Base-by-base conservation (phyloP, 2,888 invertebrate genomes). In the Agonum fuliginosum region DNA sequence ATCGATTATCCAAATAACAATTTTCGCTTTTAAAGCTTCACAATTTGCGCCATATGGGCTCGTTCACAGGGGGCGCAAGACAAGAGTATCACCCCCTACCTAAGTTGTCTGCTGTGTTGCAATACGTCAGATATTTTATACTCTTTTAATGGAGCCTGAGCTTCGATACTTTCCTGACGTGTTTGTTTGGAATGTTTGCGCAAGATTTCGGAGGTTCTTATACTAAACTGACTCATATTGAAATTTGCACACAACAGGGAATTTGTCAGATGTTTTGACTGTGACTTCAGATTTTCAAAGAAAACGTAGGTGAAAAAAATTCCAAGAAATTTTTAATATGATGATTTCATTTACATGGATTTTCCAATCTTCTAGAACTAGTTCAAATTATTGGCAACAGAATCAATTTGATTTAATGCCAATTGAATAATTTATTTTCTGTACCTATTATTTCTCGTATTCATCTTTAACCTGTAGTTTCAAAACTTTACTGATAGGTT, bases 1-100 rank as follows among this genome's bases (percentile, higher is more conserved):
- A 77, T 77, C 77, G 77, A 77, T 77, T 77, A 77, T 77, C 77
- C 58, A 77, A 77, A 77, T 77, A 77, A 77, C 77, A 77, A 77
- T 77, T 77, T 77, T 77, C 77, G 69, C 77, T 74, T 74, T 74
- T 74, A 74, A 74, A 74, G 62, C 74, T 70, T 70, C 70, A 77
- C 77, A 77, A 70, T 77, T 77, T 48, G 69, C 43, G 77, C 77
- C 77, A 77, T 77, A 77, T 77, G 77, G 37, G 77, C 58, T 8
- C 54, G 37, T 77, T 77, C 77, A 70, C 77, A 77, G 77, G 41
- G 77, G 67, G 77, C 22, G 58, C n/a, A n/a, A 24, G 17, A 19
- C 8, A 41, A 22, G 20, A 34, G 19, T 20, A 67, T 20, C 37
- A n/a, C 27, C 20, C 19, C 72, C 4, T 58, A 20, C 54, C 22